phyloP scores from a whole-genome alignment of 2,888 invertebrate species.

The Amiota mariae region DNA sequence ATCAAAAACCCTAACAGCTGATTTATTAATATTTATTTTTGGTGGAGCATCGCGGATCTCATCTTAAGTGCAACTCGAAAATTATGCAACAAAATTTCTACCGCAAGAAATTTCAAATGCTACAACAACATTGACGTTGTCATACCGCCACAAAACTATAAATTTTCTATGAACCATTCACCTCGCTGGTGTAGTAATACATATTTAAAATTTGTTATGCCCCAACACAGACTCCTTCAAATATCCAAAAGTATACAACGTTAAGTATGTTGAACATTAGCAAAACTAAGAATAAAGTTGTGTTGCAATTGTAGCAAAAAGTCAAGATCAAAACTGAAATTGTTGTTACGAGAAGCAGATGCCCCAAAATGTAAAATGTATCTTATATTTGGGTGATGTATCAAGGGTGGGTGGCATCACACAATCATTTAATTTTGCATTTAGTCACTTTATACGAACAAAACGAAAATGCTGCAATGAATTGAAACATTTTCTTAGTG shows the following conservation, averaged over 20 bases:
- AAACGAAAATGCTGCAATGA: not conserved
- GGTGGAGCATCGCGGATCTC: slow-evolving; percentile 13
- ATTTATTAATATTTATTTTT: too few relatives aligned
- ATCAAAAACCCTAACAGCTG: too few relatives aligned
- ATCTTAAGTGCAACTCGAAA: slow-evolving; percentile 27
- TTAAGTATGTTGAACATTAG: not conserved
- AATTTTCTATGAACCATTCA: slow-evolving; percentile 41
- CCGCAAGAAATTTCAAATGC: slow-evolving; percentile 50
- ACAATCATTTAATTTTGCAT: not conserved
- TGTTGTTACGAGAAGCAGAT: slow-evolving; percentile 29
- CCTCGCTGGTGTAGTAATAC: slow-evolving; percentile 19
- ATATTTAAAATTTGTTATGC: slow-evolving; percentile 48
- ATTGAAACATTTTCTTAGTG: not conserved
- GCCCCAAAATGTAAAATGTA: not conserved
- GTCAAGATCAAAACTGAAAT: slow-evolving; percentile 53
- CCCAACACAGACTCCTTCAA: not conserved
- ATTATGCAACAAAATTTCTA: slow-evolving; percentile 55
- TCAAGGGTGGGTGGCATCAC: not conserved
- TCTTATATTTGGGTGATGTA: not conserved
- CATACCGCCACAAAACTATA: slow-evolving; percentile 51
- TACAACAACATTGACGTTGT: slow-evolving; percentile 12
- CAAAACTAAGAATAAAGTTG: slow-evolving; percentile 7
- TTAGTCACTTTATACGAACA: not conserved
- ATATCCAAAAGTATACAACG: not conserved
- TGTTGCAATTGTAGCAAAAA: slow-evolving; percentile 50